Evolutionary conservation across 2,797 vertebrate genomes (phyloP), one percentile per base, ranked within the genome.

Genomic region (Hydrolagus colliei): DNA sequence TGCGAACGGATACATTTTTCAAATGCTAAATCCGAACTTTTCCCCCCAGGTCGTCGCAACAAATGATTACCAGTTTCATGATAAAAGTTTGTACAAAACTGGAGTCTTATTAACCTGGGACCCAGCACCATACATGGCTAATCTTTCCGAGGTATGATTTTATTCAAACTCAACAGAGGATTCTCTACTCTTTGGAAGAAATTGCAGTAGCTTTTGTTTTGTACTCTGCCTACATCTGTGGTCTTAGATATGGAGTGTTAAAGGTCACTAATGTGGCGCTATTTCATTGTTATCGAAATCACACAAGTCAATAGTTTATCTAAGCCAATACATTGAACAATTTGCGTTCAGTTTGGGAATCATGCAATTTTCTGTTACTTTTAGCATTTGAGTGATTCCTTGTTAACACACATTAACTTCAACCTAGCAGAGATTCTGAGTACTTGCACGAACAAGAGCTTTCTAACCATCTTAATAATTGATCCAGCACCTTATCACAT

Each of bases 61-160:
- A 14, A 88, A 91, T 32, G 73, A 88, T 27, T 86, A 88, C 87
- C 89, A 87, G 62, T 95, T 95, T 88, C 88, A 93, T 86, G 88
- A 41, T 59, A 89, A 95, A 27, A 76, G 88, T 0, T 86, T 94
- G 0, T 95, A 94, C 87, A 93, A 88, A 62, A 90, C 91, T 88
- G 94, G 93, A 87, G 91, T 91, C 88, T 90, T 95, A 78, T 90
- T 95, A 86, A 87, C 94, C 80, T 95, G 94, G 94, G 94, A 95
- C 89, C 94, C 94, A 7, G 90, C 93, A 74, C 86, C 92, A 0
- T 95, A 95, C 87, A 90, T 93, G 85, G 90, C 92, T 85, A 90
- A 93, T 86, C 91, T 94, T 85, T 68, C 88, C 73, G 90, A 93
- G 91, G 95, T 95, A 92, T 91, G 87, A 75, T 73, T 16, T 75